Percentiles rank a stretch among this genome's conserved stretches.
Conservation (phyloP, 2,113 vertebrate species). For the Sinocyclocheilus rhinocerous region DNA sequence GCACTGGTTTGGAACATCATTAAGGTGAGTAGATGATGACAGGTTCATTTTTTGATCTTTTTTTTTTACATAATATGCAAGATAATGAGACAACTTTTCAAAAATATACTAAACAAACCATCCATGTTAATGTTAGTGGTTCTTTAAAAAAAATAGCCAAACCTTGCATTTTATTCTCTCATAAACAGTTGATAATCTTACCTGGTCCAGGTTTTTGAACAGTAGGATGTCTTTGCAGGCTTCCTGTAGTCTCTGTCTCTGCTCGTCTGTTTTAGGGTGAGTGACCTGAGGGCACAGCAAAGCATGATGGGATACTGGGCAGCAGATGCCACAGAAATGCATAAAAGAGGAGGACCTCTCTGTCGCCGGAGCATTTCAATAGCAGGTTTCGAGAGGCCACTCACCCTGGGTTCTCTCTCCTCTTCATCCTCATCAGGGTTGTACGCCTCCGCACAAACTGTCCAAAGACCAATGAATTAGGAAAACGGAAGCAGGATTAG, state of each 20-base stretch:
- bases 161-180: neutral
- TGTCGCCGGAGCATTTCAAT: too few relatives aligned
- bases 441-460: slow-evolving; percentile 98
- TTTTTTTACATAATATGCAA: too few relatives aligned
- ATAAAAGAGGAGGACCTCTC: too few relatives aligned
- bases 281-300: slow-evolving; percentile 81
- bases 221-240: slow-evolving; percentile 96
- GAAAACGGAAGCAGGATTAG: neutral
- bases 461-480: slow-evolving; percentile 41
- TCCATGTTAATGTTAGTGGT: too few relatives aligned
- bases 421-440: slow-evolving; percentile 99
- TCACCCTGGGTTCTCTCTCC: slow-evolving; percentile 90
- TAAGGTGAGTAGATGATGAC: too few relatives aligned
- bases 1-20: too few relatives aligned
- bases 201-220: slow-evolving; percentile 96
- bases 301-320: neutral
- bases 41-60: too few relatives aligned
- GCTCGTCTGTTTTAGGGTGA: slow-evolving; percentile 97
- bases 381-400: slow-evolving; percentile 33
- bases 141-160: too few relatives aligned
- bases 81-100: too few relatives aligned
- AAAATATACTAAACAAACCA: too few relatives aligned
- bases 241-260: slow-evolving; percentile 95
- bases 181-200: slow-evolving; percentile 64
- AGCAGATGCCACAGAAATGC: neutral